Conservation (phyloP, 2,113 vertebrate genomes). For the Bettongia penicillata region DNA sequence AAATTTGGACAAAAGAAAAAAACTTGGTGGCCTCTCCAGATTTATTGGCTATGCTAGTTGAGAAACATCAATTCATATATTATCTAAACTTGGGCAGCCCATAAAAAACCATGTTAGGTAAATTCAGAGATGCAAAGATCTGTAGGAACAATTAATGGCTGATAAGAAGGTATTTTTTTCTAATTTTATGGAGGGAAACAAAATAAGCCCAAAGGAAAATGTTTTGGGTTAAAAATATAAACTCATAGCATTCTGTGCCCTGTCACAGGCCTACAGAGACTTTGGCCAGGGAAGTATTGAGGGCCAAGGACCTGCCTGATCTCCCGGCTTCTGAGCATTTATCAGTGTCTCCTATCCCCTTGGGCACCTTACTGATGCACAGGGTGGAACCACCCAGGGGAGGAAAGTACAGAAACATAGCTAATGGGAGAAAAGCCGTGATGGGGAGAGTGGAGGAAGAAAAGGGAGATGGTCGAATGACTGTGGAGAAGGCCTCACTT, state of each 20-base stretch:
- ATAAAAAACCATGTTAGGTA: background rate
- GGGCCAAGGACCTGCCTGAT: background rate
- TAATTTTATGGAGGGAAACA: background rate
- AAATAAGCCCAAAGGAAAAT: background rate
- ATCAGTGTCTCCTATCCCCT: background rate
- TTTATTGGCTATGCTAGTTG: background rate
- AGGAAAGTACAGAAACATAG: background rate
- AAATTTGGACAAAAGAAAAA: background rate
- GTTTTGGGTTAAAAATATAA: background rate
- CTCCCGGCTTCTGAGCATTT: background rate
- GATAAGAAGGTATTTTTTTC: background rate
- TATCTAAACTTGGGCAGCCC: background rate
- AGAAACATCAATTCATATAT: background rate
- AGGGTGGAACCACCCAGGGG: background rate
- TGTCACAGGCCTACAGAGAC: background rate
- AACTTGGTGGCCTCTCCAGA: background rate
- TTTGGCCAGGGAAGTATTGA: background rate
- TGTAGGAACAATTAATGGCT: background rate
- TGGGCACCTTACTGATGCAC: background rate
- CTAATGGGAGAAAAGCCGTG: background rate
- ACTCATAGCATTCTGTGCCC: background rate
- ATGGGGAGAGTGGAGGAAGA: background rate
- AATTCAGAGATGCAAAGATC: background rate
- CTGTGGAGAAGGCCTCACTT: slow-evolving; percentile 66
- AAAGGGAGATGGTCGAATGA: background rate